A percentile compares a stretch with the other conserved stretches of the same genome.
Conservation (phyloP, 2,888 invertebrate genomes). For the Griposia aprilina region DNA sequence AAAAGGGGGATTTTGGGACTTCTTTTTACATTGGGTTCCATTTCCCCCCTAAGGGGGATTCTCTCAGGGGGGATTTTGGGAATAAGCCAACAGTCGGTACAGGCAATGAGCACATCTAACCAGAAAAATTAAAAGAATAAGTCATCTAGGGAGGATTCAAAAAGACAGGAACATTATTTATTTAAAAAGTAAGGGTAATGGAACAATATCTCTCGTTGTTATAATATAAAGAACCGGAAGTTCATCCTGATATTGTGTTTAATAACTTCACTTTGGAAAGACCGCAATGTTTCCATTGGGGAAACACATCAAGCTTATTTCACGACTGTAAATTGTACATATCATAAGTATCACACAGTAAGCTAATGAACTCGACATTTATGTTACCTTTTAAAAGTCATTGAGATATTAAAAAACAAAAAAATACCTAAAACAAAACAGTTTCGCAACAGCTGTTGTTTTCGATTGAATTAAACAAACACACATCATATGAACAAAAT, state of each 20-base stretch:
- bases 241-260: not conserved
- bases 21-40: too few relatives aligned
- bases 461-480: not conserved
- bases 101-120: not conserved
- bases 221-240: not conserved
- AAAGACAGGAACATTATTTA: not conserved
- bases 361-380: constrained; percentile 1
- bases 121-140: not conserved
- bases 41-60: too few relatives aligned
- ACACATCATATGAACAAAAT: not conserved
- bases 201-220: not conserved
- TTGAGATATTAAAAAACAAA: not conserved
- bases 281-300: not conserved
- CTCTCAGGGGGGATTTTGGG: too few relatives aligned
- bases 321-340: not conserved
- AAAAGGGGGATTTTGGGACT: too few relatives aligned
- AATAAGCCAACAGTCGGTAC: not conserved
- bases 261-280: not conserved
- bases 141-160: not conserved
- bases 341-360: not conserved
- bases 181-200: not conserved
- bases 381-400: not conserved
- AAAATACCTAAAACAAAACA: not conserved
- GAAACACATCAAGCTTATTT: not conserved
- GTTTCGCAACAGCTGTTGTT: constrained; percentile 1